Conservation (phyloP, 2,888 invertebrate species). For the Anaspis maculata region DNA sequence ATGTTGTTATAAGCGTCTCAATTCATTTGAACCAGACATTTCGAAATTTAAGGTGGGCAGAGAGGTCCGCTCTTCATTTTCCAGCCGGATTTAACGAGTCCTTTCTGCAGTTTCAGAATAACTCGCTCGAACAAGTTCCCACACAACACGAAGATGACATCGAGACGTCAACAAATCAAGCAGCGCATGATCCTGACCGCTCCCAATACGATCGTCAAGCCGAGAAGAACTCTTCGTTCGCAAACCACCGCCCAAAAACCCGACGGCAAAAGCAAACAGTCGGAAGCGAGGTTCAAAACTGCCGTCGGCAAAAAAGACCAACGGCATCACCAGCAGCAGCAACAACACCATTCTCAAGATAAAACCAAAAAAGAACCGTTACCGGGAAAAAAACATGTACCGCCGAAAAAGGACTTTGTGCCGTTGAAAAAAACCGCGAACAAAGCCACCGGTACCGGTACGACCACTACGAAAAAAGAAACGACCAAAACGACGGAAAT, state of each 20-base stretch:
- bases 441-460: too few relatives aligned
- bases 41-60: too few relatives aligned
- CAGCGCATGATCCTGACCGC: conserved; percentile 24
- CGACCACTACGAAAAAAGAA: conserved; percentile 15
- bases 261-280: too few relatives aligned
- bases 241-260: conserved; percentile 28
- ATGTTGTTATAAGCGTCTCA: too few relatives aligned
- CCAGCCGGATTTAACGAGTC: too few relatives aligned
- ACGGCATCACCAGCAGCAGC: conserved; percentile 17
- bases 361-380: conserved; percentile 7
- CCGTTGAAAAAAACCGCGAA: too few relatives aligned
- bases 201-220: conserved; percentile 23
- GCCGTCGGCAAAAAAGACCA: too few relatives aligned
- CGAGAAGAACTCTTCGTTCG: conserved; percentile 24
- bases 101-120: conserved; percentile 22
- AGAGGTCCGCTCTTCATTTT: too few relatives aligned
- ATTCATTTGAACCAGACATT: too few relatives aligned
- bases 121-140: conserved; percentile 26
- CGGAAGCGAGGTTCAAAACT: too few relatives aligned
- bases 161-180: conserved; percentile 26
- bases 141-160: conserved; percentile 15
- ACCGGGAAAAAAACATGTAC: conserved; percentile 5
- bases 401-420: conserved; percentile 8
- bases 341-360: conserved; percentile 15
- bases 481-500: conserved; percentile 19